These are phyloP conservation scores for Drosophila pallidifrons DNA, from an alignment of 1,140 invertebrate genomes.

Conservation along the genomic window DNA sequence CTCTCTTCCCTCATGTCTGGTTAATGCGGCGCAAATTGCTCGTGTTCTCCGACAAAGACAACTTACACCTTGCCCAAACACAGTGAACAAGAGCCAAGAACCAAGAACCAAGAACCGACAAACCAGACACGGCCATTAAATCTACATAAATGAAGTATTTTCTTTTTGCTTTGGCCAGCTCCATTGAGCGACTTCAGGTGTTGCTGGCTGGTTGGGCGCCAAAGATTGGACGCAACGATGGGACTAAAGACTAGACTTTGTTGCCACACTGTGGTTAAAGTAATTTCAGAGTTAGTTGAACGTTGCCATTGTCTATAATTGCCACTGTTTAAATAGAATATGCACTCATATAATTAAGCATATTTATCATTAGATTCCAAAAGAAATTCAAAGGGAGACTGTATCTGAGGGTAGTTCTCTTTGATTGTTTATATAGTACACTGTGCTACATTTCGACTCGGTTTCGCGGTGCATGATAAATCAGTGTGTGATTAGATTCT, in stretches of 20 bases:
- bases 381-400: neutral
- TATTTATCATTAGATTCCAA: slow-evolving; percentile 6
- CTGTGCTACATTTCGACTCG: neutral
- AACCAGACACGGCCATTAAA: slow-evolving; percentile 44
- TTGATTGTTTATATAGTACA: neutral
- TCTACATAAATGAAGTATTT: slow-evolving; percentile 45
- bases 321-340: slow-evolving; percentile 25
- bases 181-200: slow-evolving; percentile 6
- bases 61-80: slow-evolving; percentile 36
- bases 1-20: slow-evolving; percentile 9
- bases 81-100: neutral
- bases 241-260: neutral
- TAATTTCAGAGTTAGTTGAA: slow-evolving; percentile 24
- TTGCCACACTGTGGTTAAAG: slow-evolving; percentile 1
- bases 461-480: neutral
- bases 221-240: slow-evolving; percentile 13
- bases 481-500: neutral
- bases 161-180: slow-evolving; percentile 2
- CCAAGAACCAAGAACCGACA: slow-evolving; percentile 22
- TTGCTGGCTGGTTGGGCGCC: slow-evolving; percentile 19
- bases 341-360: slow-evolving; percentile 2
- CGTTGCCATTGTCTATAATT: slow-evolving; percentile 30
- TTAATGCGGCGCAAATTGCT: slow-evolving; percentile 78
- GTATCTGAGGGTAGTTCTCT: neutral
- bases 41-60: slow-evolving; percentile 67